These are phyloP conservation scores for Danaus plexippus DNA, from an alignment of 1,140 invertebrate genomes.

Conservation along the genomic window DNA sequence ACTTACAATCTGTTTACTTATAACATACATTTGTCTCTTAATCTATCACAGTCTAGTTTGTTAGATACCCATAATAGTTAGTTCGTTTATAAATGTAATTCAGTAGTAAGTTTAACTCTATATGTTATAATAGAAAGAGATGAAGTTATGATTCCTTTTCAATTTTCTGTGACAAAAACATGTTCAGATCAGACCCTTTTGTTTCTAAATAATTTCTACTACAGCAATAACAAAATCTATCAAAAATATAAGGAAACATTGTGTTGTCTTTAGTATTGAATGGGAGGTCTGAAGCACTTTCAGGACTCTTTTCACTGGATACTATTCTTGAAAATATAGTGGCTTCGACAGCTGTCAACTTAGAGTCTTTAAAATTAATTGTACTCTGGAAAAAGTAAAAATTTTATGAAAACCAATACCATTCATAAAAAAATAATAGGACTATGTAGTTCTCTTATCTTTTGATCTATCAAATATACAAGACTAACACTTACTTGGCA, in stretches of 20 bases:
- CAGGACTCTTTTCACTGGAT: conserved; percentile 27
- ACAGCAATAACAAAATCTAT: conserved; percentile 54
- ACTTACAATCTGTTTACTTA: too few species aligned
- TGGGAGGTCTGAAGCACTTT: neutral
- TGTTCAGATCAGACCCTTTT: neutral
- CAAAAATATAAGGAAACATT: conserved; percentile 42
- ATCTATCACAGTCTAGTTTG: too few species aligned
- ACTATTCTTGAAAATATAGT: conserved; percentile 56
- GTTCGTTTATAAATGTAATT: too few species aligned
- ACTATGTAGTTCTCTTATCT: conserved; percentile 1
- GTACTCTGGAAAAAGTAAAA: conserved; percentile 45
- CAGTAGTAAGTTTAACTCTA: too few species aligned
- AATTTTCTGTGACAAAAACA: too few species aligned
- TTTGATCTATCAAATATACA: conserved; percentile 2
- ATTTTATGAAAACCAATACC: conserved; percentile 1
- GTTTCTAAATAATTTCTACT: conserved; percentile 48
- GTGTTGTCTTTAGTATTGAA: conserved; percentile 17
- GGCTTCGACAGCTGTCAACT: conserved; percentile 55
- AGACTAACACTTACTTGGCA: conserved; percentile 46
- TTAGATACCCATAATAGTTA: too few species aligned
- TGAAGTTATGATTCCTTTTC: too few species aligned
- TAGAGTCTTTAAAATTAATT: conserved; percentile 29
- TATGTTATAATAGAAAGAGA: too few species aligned
- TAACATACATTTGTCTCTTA: too few species aligned
- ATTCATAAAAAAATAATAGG: neutral